Conservation (phyloP, 2,888 invertebrate genomes). For the Hydrotaea cyrtoneurina region DNA sequence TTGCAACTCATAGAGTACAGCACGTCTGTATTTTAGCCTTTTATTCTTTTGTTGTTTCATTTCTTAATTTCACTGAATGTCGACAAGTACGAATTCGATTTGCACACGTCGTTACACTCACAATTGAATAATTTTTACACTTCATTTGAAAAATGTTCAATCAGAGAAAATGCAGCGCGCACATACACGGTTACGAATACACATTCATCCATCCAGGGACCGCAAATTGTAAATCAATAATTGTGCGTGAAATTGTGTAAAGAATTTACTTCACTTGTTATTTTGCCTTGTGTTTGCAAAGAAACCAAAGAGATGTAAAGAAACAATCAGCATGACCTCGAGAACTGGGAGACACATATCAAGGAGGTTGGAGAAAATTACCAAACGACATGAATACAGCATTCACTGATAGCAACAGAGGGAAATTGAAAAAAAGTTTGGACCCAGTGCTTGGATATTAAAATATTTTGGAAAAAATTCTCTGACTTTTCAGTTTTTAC, state of each 20-base stretch:
- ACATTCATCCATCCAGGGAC: not conserved
- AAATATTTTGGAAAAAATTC: too few relatives aligned
- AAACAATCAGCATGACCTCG: too few relatives aligned
- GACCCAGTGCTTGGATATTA: too few relatives aligned
- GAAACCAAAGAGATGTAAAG: too few relatives aligned
- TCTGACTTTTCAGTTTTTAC: too few relatives aligned
- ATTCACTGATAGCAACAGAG: too few relatives aligned
- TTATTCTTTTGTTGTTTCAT: not conserved
- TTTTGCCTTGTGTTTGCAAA: too few relatives aligned
- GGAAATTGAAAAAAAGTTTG: too few relatives aligned
- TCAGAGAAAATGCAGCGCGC: conserved; percentile 53
- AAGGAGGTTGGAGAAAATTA: too few relatives aligned
- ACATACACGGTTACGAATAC: conserved; percentile 6
- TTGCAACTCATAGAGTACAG: too few relatives aligned
- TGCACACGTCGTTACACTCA: conserved; percentile 52
- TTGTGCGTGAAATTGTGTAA: conserved; percentile 13
- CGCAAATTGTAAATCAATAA: conserved; percentile 7
- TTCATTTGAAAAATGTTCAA: conserved; percentile 61
- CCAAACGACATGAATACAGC: too few relatives aligned
- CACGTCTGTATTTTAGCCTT: not conserved
- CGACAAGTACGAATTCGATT: conserved; percentile 14
- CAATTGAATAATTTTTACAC: conserved; percentile 64
- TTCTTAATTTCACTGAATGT: not conserved
- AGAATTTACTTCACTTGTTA: not conserved
- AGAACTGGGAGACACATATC: too few relatives aligned